Evolutionary conservation across 2,888 invertebrate genomes (phyloP).

Genomic region (Cosmia pyralina): DNA sequence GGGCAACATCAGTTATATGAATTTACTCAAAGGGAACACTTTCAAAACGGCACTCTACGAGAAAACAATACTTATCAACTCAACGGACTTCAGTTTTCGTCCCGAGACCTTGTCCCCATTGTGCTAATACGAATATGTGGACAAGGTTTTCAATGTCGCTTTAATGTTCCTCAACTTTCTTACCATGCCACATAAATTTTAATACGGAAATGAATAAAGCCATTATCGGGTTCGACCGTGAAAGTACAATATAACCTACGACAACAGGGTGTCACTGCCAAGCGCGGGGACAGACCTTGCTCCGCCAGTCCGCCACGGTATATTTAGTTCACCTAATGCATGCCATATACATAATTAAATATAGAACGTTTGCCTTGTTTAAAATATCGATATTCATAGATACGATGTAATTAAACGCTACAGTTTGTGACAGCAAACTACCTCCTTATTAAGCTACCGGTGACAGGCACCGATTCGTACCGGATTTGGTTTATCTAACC

Average conservation of each 20-base stretch:
- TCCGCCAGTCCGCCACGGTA: slow-evolving; percentile 50
- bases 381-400: slow-evolving; percentile 39
- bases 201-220: slow-evolving; percentile 44
- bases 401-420: slow-evolving; percentile 26
- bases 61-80: background rate
- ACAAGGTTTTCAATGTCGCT: background rate
- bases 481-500: background rate
- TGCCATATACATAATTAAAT: slow-evolving; percentile 61
- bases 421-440: slow-evolving; percentile 9
- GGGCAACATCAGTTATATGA: background rate
- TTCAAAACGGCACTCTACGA: background rate
- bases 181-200: slow-evolving; percentile 13
- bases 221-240: slow-evolving; percentile 42
- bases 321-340: slow-evolving; percentile 70
- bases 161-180: slow-evolving; percentile 8
- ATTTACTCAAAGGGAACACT: background rate
- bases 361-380: slow-evolving; percentile 43
- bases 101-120: background rate
- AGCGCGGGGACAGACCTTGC: slow-evolving; percentile 64
- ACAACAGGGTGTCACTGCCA: slow-evolving; percentile 61
- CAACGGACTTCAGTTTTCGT: background rate
- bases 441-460: slow-evolving; percentile 6
- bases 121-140: background rate
- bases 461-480: slow-evolving; percentile 4
- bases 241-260: slow-evolving; percentile 42